Conservation (phyloP, 2,113 vertebrate species). For the Carassius gibelio region DNA sequence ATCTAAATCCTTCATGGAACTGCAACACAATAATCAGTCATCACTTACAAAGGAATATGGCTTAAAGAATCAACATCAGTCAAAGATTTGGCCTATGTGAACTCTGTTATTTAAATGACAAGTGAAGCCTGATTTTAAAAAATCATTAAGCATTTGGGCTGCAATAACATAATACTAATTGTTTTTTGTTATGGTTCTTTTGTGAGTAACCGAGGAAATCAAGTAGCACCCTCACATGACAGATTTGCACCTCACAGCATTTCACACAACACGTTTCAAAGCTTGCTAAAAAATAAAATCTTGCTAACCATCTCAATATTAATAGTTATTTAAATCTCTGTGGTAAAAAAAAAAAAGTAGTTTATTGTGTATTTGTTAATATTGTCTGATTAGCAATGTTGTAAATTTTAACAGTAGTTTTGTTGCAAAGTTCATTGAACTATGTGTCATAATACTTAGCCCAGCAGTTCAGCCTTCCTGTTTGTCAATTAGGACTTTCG, state of each 20-base stretch:
- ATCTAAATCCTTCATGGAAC: too few relatives aligned
- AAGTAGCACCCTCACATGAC: neutral
- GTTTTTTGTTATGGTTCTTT: neutral
- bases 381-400: neutral
- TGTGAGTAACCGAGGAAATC: neutral
- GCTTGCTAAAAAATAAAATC: neutral
- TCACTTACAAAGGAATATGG: neutral
- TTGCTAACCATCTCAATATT: neutral
- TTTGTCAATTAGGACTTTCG: neutral
- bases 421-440: neutral
- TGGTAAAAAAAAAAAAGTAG: neutral
- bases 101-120: too few relatives aligned
- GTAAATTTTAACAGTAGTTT: neutral
- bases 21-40: too few relatives aligned
- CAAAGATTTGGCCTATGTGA: neutral
- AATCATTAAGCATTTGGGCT: neutral
- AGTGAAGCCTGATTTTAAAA: neutral
- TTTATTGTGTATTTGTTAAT: neutral
- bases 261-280: neutral
- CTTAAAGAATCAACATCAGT: neutral
- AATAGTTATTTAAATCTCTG: neutral
- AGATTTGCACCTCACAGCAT: neutral
- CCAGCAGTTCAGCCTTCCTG: neutral
- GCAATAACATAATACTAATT: too few relatives aligned
- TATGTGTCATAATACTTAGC: neutral